These are phyloP conservation scores for Andricus quercusramuli DNA, from an alignment of 2,888 invertebrate species.

Conservation along the genomic window DNA sequence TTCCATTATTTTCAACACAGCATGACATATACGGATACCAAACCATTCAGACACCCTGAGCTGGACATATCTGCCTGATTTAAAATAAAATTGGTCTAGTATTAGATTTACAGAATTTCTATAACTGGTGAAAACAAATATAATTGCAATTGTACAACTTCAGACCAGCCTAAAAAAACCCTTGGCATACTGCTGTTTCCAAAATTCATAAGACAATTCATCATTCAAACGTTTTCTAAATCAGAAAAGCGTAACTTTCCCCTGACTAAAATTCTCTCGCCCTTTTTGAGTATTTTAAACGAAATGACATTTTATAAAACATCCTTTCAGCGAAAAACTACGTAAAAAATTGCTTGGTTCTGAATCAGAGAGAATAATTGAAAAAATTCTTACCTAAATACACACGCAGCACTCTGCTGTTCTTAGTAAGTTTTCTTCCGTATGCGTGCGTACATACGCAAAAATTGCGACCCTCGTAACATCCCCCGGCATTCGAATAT, in stretches of 20 bases:
- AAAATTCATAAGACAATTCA: slow-evolving; percentile 9
- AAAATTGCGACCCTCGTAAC: slow-evolving; percentile 52
- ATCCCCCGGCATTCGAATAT: slow-evolving; percentile 45
- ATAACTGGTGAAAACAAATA: background rate
- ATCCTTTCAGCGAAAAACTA: background rate
- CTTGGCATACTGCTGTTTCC: background rate
- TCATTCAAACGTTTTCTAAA: slow-evolving; percentile 25
- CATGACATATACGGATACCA: too few species aligned
- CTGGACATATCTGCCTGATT: too few species aligned
- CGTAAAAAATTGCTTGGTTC: background rate
- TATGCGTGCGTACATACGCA: slow-evolving; percentile 36
- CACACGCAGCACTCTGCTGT: background rate
- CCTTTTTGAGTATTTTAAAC: background rate
- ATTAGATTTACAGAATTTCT: too few species aligned
- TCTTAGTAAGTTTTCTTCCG: background rate
- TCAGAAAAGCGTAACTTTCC: background rate
- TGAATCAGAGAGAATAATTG: slow-evolving; percentile 1
- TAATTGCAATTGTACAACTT: slow-evolving; percentile 14
- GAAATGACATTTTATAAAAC: background rate
- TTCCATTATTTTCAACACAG: too few species aligned
- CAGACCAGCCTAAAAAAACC: too few species aligned
- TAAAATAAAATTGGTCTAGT: too few species aligned
- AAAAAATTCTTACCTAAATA: slow-evolving; percentile 9
- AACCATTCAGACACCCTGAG: too few species aligned
- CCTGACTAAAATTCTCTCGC: background rate